Evolutionary conservation across 1,140 invertebrate genomes (phyloP).

Genomic region (Littorina saxatilis): DNA sequence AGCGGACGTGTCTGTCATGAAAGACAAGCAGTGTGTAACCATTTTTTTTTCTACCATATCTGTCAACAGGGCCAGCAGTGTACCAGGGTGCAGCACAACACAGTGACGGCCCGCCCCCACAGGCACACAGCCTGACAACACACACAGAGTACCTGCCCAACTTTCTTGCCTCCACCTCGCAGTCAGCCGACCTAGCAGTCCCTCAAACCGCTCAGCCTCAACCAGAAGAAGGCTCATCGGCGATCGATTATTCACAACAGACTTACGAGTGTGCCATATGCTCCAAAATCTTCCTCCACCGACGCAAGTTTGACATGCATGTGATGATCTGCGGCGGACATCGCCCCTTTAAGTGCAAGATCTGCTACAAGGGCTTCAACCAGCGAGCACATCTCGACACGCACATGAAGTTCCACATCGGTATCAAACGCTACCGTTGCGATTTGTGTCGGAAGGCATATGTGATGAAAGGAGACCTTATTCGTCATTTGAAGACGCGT

Average conservation of each 20-base stretch:
- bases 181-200: background rate
- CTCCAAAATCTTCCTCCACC: constrained; percentile 62
- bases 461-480: constrained; percentile 24
- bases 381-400: constrained; percentile 31
- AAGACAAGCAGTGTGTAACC: too few relatives aligned
- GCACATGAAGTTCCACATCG: constrained; percentile 43
- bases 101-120: background rate
- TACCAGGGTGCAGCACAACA: background rate
- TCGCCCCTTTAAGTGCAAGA: constrained; percentile 79
- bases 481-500: constrained; percentile 76
- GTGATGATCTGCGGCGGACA: constrained; percentile 85
- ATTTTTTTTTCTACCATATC: too few relatives aligned
- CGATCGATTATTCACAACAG: background rate
- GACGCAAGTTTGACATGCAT: constrained; percentile 51
- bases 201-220: too few relatives aligned
- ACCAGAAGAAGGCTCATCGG: background rate
- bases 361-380: constrained; percentile 57
- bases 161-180: background rate
- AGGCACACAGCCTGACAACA: background rate
- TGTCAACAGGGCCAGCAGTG: too few relatives aligned
- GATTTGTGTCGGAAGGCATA: constrained; percentile 46
- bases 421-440: constrained; percentile 39
- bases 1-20: too few relatives aligned
- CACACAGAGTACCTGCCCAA: background rate
- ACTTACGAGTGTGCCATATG: constrained; percentile 76